Conservation (phyloP, 2,888 invertebrate genomes). For the Zele albiditarsus region DNA sequence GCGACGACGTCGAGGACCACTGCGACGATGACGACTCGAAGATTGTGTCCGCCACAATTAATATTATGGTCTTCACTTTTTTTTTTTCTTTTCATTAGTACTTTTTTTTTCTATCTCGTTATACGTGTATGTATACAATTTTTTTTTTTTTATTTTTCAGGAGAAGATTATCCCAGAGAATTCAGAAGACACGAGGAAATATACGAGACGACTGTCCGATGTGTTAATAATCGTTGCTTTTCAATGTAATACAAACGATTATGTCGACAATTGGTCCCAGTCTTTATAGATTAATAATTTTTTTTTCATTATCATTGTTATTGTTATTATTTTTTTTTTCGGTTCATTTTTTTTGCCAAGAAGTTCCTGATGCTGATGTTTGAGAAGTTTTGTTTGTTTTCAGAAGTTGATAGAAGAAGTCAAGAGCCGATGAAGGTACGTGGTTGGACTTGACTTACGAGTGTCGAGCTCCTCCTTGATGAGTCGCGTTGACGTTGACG, state of each 20-base stretch:
- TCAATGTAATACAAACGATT: conserved; percentile 12
- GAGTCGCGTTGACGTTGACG: conserved; percentile 41
- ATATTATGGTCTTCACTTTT: background rate
- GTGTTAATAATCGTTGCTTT: conserved; percentile 11
- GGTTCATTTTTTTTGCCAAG: conserved; percentile 20
- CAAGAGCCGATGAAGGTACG: conserved; percentile 34
- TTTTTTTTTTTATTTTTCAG: conserved; percentile 3
- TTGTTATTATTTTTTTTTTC: conserved; percentile 6
- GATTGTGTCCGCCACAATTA: conserved; percentile 23
- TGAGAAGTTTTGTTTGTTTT: conserved; percentile 17
- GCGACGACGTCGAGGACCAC: conserved; percentile 37
- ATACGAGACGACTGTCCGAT: conserved; percentile 29
- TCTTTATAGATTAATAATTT: conserved; percentile 13
- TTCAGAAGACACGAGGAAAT: conserved; percentile 21
- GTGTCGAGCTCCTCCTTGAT: conserved; percentile 45
- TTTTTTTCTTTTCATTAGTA: background rate
- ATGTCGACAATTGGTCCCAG: conserved; percentile 23
- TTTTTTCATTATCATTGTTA: conserved; percentile 1
- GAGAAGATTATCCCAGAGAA: conserved; percentile 14
- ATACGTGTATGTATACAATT: background rate
- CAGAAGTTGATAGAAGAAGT: conserved; percentile 38
- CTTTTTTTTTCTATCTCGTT: conserved; percentile 5
- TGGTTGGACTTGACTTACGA: conserved; percentile 48
- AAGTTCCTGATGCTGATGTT: conserved; percentile 34
- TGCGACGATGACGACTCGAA: conserved; percentile 29